A percentile compares a stretch with the other conserved stretches of the same genome.
These are phyloP conservation scores for Eupeodes luniger DNA, from an alignment of 2,888 invertebrate genomes.

Conservation along the genomic window DNA sequence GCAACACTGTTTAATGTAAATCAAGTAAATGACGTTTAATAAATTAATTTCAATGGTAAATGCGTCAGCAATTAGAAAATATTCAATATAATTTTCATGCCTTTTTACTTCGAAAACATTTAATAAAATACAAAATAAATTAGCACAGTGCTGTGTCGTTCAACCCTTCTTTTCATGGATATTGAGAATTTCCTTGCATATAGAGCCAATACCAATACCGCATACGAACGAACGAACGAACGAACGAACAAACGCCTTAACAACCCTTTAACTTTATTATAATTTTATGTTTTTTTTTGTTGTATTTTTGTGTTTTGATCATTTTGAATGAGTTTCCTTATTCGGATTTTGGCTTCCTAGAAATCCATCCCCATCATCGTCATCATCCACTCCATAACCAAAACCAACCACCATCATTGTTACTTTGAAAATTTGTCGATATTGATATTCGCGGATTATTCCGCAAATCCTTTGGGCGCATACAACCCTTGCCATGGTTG, in stretches of 20 bases:
- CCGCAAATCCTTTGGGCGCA: constrained; percentile 63
- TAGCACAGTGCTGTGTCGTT: constrained; percentile 31
- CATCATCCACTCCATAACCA: constrained; percentile 18
- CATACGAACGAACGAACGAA: background rate
- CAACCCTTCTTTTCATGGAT: constrained; percentile 42
- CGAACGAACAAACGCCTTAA: constrained; percentile 44
- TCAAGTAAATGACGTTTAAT: too few relatives aligned
- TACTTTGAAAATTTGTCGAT: constrained; percentile 69
- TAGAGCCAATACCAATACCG: constrained; percentile 4
- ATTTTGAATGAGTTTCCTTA: constrained; percentile 48
- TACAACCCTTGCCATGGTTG: constrained; percentile 31
- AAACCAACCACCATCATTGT: constrained; percentile 20
- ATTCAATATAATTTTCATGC: too few relatives aligned
- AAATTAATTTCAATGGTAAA: too few relatives aligned
- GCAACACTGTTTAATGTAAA: too few relatives aligned
- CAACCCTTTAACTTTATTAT: constrained; percentile 65
- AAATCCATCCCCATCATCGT: background rate
- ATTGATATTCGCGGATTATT: constrained; percentile 76
- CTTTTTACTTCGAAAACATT: background rate
- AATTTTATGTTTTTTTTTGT: constrained; percentile 15
- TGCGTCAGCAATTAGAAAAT: too few relatives aligned
- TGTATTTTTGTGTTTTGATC: constrained; percentile 20
- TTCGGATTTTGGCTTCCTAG: constrained; percentile 61
- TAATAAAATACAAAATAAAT: background rate
- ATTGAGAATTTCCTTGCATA: background rate